Conservation (phyloP, 2,888 invertebrate genomes). For the Brachyptera risi region DNA sequence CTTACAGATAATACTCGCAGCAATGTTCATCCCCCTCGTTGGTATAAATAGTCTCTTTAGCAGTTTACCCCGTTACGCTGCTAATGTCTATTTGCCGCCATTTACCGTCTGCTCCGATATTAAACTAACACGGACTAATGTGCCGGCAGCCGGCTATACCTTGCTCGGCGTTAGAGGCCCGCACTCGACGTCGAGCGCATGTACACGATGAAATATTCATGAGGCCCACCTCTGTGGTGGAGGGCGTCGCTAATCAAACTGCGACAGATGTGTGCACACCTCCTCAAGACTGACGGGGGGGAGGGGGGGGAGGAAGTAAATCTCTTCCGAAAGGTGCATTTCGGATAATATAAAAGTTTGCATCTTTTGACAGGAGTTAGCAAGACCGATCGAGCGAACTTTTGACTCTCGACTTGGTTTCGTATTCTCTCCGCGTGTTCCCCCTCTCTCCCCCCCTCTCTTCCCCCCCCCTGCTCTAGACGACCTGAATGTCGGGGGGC, state of each 20-base stretch:
- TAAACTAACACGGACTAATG: too few relatives aligned
- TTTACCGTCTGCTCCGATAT: too few relatives aligned
- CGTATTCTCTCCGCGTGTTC: constrained; percentile 10
- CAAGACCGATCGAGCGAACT: background rate
- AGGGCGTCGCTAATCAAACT: too few relatives aligned
- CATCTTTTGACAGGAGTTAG: constrained; percentile 9
- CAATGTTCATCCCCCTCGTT: background rate
- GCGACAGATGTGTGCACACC: too few relatives aligned
- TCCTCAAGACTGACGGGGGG: too few relatives aligned
- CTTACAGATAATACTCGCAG: background rate
- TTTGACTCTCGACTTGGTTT: constrained; percentile 14
- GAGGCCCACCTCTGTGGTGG: too few relatives aligned
- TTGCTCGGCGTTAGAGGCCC: too few relatives aligned
- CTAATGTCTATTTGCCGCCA: too few relatives aligned
- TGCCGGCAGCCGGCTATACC: too few relatives aligned
- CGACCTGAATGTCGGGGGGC: background rate
- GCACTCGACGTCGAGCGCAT: too few relatives aligned
- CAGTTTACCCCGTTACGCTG: background rate
- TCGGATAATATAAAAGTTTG: constrained; percentile 15
- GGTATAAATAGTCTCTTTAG: background rate
- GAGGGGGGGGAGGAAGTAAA: background rate
- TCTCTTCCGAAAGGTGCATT: background rate
- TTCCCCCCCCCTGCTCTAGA: background rate
- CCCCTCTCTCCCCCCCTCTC: too few relatives aligned
- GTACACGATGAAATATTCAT: constrained; percentile 16